Percentiles rank a stretch among this genome's conserved stretches.
phyloP scores from a whole-genome alignment of 1,140 invertebrate species.

The Leptinotarsa lineolata region DNA sequence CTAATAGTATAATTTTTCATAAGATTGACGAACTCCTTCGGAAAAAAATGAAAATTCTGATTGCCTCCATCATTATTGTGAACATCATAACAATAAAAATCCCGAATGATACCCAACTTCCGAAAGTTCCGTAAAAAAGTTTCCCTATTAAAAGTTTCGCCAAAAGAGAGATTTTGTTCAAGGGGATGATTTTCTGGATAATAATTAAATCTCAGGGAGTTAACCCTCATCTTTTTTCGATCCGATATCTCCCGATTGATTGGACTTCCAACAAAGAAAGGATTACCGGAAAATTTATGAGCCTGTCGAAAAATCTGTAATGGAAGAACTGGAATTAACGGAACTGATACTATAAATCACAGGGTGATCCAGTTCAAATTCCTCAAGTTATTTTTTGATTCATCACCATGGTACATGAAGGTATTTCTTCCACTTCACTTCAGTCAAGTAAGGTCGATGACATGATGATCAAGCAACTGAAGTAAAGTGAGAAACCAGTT shows the following conservation, averaged over 20 bases:
- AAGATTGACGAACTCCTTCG: too few species aligned
- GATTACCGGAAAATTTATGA: background rate
- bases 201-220: background rate
- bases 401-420: too few species aligned
- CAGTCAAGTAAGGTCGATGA: too few species aligned
- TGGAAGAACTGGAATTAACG: too few species aligned
- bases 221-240: constrained; percentile 3
- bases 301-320: background rate
- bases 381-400: too few species aligned
- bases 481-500: too few species aligned
- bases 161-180: background rate
- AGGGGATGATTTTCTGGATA: background rate
- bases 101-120: background rate
- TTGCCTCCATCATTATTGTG: background rate
- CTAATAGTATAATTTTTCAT: too few species aligned
- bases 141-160: background rate
- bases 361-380: too few species aligned
- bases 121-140: background rate
- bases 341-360: too few species aligned
- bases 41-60: too few species aligned
- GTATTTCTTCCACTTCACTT: too few species aligned
- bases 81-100: background rate
- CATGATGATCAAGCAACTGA: too few species aligned
- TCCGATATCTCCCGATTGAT: background rate
- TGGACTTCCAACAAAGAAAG: background rate